Evolutionary conservation across 1,140 invertebrate species (phyloP), one percentile per base, ranked within the genome.

Genomic region (Heliconius hermathena): DNA sequence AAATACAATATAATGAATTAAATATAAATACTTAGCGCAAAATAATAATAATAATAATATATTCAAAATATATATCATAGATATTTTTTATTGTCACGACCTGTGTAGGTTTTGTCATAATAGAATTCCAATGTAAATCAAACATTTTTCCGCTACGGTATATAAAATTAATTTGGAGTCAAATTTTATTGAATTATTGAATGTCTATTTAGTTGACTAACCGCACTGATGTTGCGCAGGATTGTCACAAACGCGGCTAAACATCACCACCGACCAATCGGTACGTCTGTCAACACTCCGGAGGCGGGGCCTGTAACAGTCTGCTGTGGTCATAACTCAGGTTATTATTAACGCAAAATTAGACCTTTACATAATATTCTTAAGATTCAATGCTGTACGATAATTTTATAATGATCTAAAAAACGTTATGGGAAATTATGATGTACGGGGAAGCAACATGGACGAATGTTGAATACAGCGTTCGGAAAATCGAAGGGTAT

Each of bases 151-250:
- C 72, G 75, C 33, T 79, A 79, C 57, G 73, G 80, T 73, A 75
- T 77, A 82, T 79, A 71, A 79, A 79, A 60, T 79, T 72, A 81
- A 81, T 81, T 79, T 46, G 36, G 73, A 74, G 66, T 73, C 72
- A 52, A 83, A 81, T 74, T 79, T 79, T 71, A 79, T 79, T 79
- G 74, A 79, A 79, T 77, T 79, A 81, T 81, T 81, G 78, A 78
- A 71, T 77, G 75, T 74, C 82, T 82, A 83, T 85, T 71, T 81
- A 87, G 83, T 83, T 85, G 82, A 85, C 83, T 87, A 85, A 87
- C 85, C 86, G 85, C 85, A 86, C 83, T 74, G 83, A 85, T 84
- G 88, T 82, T 92, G 93, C 93, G 91, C 93, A 90, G 88, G 93
- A 94, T 89, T 91, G 85, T 88, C 88, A 83, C 83, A 82, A 84